Evolutionary conservation across 2,888 invertebrate genomes (phyloP).

Genomic region (Brachyptera risi): DNA sequence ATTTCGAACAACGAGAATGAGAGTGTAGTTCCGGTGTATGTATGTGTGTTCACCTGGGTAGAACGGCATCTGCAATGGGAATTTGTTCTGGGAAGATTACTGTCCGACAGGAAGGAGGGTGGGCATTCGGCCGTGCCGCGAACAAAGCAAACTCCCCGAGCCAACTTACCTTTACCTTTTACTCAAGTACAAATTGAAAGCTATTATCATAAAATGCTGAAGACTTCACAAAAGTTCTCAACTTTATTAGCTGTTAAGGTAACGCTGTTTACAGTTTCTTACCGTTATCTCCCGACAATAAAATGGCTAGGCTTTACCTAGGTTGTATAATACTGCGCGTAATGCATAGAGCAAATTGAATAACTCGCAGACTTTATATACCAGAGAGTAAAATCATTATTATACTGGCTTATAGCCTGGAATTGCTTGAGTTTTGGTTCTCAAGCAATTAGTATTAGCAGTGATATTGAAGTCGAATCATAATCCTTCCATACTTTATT

Average conservation of each 20-base stretch:
- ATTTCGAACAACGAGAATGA: no score
- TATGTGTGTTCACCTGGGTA: not conserved
- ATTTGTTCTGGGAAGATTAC: constrained; percentile 6
- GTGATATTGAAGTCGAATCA: no score
- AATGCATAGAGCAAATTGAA: no score
- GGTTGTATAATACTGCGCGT: no score
- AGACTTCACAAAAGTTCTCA: not conserved
- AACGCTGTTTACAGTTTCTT: not conserved
- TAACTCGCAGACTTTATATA: no score
- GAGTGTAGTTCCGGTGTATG: not conserved
- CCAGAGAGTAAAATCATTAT: no score
- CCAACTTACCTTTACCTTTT: not conserved
- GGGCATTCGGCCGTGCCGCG: constrained; percentile 24
- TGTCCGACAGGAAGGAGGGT: constrained; percentile 10
- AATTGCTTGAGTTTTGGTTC: no score
- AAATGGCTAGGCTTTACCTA: not conserved
- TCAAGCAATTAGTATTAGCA: no score
- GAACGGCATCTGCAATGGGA: not conserved
- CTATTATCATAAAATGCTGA: not conserved
- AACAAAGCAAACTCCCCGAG: no score
- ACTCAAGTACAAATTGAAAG: not conserved
- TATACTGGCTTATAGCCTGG: no score
- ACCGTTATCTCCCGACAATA: not conserved
- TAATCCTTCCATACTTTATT: no score
- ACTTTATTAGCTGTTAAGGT: not conserved